These are phyloP conservation scores for Drosophila stalkeri DNA, from an alignment of 2,888 invertebrate genomes.

Conservation along the genomic window DNA sequence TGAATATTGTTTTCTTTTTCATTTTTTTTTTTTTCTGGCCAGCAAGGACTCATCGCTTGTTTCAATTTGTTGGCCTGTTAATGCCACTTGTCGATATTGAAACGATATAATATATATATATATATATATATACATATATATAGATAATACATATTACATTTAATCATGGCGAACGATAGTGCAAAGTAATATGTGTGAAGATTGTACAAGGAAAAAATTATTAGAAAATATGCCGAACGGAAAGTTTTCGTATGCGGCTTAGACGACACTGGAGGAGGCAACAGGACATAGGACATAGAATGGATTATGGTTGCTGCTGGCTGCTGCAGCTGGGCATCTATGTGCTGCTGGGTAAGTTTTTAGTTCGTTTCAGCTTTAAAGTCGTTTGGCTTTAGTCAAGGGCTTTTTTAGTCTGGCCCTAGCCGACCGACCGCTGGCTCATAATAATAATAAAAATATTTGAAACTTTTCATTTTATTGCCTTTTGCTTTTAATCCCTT, in stretches of 20 bases:
- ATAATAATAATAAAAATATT: constrained; percentile 76
- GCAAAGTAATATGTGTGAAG: constrained; percentile 49
- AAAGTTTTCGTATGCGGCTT: constrained; percentile 43
- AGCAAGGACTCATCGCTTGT: constrained; percentile 28
- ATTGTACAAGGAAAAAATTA: constrained; percentile 31
- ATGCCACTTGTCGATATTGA: constrained; percentile 61
- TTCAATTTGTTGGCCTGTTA: constrained; percentile 54
- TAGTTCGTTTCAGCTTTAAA: constrained; percentile 34
- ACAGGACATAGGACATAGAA: constrained; percentile 36
- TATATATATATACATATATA: constrained; percentile 32
- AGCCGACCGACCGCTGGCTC: constrained; percentile 1
- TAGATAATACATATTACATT: constrained; percentile 16
- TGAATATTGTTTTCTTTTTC: constrained; percentile 11
- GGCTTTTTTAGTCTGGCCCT: background rate
- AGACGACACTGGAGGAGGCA: constrained; percentile 22
- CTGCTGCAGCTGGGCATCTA: constrained; percentile 66
- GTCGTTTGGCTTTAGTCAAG: constrained; percentile 6
- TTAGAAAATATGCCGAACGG: constrained; percentile 45
- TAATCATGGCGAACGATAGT: constrained; percentile 36
- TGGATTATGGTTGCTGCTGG: constrained; percentile 65
- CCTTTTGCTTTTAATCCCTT: constrained; percentile 80
- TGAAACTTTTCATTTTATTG: constrained; percentile 80
- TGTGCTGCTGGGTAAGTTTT: constrained; percentile 71
- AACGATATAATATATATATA: constrained; percentile 24
- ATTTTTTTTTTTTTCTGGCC: background rate